Evolutionary conservation across 2,888 invertebrate species (phyloP).

Genomic region (Glaucopsyche alexis): DNA sequence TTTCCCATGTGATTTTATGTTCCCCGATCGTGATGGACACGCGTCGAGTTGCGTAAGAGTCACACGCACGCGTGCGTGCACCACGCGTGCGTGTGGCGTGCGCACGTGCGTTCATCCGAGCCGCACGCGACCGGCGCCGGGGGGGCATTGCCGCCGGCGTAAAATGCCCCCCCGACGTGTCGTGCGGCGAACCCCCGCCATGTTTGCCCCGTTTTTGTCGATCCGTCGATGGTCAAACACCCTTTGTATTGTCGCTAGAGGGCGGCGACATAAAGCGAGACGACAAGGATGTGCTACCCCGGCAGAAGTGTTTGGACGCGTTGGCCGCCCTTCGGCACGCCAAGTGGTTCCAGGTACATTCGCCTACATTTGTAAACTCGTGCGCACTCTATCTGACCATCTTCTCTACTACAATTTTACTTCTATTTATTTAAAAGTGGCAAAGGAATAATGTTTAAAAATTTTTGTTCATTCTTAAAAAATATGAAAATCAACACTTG

Average conservation of each 20-base stretch:
- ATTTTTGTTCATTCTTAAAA: conserved; percentile 43
- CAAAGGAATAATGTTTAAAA: conserved; percentile 15
- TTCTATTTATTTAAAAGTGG: conserved; percentile 9
- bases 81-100: conserved; percentile 3
- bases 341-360: conserved; percentile 99
- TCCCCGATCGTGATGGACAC: background rate
- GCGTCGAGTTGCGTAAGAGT: conserved; percentile 19
- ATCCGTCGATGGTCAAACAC: conserved; percentile 86
- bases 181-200: conserved; percentile 38
- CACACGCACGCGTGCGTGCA: conserved; percentile 9
- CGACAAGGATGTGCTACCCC: conserved; percentile 97
- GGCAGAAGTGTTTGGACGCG: conserved; percentile 99
- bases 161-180: conserved; percentile 20
- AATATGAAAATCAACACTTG: conserved; percentile 33
- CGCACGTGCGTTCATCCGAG: conserved; percentile 41
- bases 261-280: conserved; percentile 84
- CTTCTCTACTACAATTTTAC: conserved; percentile 22
- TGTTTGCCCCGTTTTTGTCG: conserved; percentile 78
- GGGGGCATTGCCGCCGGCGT: conserved; percentile 24
- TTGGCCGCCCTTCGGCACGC: conserved; percentile 99
- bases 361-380: conserved; percentile 69
- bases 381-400: conserved; percentile 56
- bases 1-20: background rate
- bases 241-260: conserved; percentile 83
- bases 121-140: conserved; percentile 5